Percentiles rank a stretch among this genome's conserved stretches.
Conservation (phyloP, 1,140 invertebrate genomes). For the Tetragnatha versicolor region DNA sequence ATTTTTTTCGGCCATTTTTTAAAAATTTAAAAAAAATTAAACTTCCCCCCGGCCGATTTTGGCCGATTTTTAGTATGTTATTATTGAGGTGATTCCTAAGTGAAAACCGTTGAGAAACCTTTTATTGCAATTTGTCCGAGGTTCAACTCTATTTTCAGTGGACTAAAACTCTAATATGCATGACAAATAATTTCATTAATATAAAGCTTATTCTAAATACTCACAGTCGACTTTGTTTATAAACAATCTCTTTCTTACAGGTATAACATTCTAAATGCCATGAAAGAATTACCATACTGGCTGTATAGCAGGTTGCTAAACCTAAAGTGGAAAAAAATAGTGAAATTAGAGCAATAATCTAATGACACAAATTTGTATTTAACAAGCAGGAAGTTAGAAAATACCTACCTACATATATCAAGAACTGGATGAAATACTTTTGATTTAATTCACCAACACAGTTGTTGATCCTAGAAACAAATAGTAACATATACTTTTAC, state of each 20-base stretch:
- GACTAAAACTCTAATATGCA: too few relatives aligned
- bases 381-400: constrained; percentile 55
- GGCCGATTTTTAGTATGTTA: too few relatives aligned
- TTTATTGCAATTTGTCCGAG: too few relatives aligned
- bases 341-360: neutral
- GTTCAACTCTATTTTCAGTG: too few relatives aligned
- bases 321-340: constrained; percentile 59
- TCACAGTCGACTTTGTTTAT: constrained; percentile 80
- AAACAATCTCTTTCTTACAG: constrained; percentile 73
- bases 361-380: neutral
- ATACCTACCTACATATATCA: constrained; percentile 72
- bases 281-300: constrained; percentile 75
- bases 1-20: too few relatives aligned
- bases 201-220: constrained; percentile 60
- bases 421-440: constrained; percentile 92
- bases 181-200: constrained; percentile 15
- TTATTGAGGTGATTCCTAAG: too few relatives aligned
- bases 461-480: constrained; percentile 83
- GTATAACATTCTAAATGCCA: constrained; percentile 78
- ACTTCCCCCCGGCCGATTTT: too few relatives aligned
- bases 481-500: too few relatives aligned
- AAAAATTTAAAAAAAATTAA: too few relatives aligned
- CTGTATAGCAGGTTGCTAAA: constrained; percentile 71
- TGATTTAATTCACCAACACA: constrained; percentile 94
- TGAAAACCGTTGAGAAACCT: too few relatives aligned